phyloP scores from a whole-genome alignment of 2,888 invertebrate species.

The Caenorhabditis sp. region DNA sequence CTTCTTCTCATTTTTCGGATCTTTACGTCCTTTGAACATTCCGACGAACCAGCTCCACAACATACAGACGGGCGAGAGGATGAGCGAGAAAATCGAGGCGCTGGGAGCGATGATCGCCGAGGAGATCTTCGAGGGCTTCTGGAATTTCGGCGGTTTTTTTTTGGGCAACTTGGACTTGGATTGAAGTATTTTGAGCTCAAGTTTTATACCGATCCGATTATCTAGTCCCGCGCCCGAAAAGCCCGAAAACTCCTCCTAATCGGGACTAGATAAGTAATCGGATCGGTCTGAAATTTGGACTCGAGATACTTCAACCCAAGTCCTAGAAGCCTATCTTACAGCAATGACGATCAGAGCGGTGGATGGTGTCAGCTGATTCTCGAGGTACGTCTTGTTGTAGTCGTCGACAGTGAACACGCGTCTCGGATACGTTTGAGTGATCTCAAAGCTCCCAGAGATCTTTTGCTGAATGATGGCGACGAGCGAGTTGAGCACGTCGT shows the following conservation, averaged over 20 bases:
- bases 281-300: no score
- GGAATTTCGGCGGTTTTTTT: no score
- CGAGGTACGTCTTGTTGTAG: conserved; percentile 52
- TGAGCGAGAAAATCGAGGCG: conserved; percentile 4
- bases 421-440: conserved; percentile 62
- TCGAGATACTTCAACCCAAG: no score
- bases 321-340: conserved; percentile 31
- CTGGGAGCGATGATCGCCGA: conserved; percentile 1
- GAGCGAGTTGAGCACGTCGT: conserved; percentile 52
- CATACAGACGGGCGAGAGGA: conserved; percentile 21
- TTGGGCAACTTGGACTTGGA: no score
- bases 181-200: no score
- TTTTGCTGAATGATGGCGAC: conserved; percentile 48
- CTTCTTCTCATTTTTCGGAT: background rate
- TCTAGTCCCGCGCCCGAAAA: no score
- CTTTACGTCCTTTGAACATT: background rate
- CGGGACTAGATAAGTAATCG: no score
- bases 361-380: conserved; percentile 63
- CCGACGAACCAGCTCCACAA: conserved; percentile 29
- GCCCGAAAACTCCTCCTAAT: no score
- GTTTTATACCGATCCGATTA: no score
- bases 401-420: conserved; percentile 57
- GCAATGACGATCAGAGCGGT: conserved; percentile 56
- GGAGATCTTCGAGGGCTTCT: background rate
- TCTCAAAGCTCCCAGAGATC: conserved; percentile 43